Base-by-base conservation (phyloP, 2,113 vertebrate genomes). In the Podarcis muralis region DNA sequence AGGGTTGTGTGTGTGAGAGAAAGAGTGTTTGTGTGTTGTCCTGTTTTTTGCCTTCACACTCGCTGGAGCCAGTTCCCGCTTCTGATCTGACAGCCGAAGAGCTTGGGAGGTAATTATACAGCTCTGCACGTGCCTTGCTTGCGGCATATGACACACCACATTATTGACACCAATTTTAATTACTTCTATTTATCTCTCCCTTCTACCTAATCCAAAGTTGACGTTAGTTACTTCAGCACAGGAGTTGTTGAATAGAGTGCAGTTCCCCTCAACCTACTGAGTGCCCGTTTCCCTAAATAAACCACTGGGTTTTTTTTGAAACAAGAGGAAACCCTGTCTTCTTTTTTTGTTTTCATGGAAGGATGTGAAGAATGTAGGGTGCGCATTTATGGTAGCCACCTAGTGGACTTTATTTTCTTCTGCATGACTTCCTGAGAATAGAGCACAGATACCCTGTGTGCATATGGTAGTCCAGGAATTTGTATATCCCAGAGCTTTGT, bases 241-340 rank as follows among this genome's bases (percentile, higher is more conserved):
- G 37, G 78, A 88, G 79, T 40, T 32, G 18, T 12, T 1, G 78
- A 1, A 23, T 13, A 0, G 0, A 2, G 77, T 35, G 0, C 0
- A 4, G 48, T 75, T 23, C 30, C 48, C 20, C 32, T 23, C 2
- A 0, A 40, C 81, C 13, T 1, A 8, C 27, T 12, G 22, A 1
- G 35, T 6, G 76, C 57, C 30, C 1, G 0, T 13, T 8, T 2
- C 4, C 18, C 68, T 30, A 2, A 32, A 25, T 30, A 1, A 23
- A 15, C 27, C n/a, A 86, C 5, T 0, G 1, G 23, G 25, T 25
- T 77, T 68, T 68, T 77, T 68, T 13, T 27, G 37, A 37, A 66
- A 30, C 23, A 43, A 1, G 32, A 74, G 6, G 13, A 43, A 76
- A 71, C 0, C 23, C 35, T 16, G 8, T 72, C n/a, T 32, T 22